Percentiles rank a stretch among this genome's conserved stretches.
Conservation (phyloP, 1,140 invertebrate species). For the Drosophila subobscura region DNA sequence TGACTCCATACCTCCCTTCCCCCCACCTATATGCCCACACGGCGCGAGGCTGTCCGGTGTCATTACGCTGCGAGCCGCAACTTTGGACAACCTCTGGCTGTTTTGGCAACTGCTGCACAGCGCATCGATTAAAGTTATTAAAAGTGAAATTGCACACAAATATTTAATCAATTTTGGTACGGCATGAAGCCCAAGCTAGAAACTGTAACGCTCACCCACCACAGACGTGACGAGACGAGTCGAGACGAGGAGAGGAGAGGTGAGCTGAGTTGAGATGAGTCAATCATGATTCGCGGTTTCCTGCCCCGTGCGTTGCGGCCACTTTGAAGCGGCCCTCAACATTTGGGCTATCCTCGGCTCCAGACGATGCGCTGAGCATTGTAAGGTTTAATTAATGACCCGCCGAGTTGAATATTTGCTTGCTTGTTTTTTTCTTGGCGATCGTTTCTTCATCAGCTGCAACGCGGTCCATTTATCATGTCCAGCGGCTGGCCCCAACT, state of each 20-base stretch:
- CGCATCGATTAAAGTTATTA: constrained; percentile 72
- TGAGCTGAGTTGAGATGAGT: constrained; percentile 3
- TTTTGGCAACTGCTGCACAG: constrained; percentile 40
- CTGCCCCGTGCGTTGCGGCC: constrained; percentile 8
- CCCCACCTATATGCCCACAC: constrained; percentile 1
- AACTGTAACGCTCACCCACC: constrained; percentile 21
- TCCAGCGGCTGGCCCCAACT: constrained; percentile 36
- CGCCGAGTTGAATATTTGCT: constrained; percentile 60
- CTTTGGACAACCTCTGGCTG: neutral
- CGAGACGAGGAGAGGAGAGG: too few relatives aligned
- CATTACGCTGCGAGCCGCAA: constrained; percentile 47
- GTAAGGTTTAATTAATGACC: constrained; percentile 71
- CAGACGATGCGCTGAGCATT: constrained; percentile 25
- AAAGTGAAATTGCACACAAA: constrained; percentile 69
- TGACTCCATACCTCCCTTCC: constrained; percentile 2
- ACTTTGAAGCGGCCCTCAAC: constrained; percentile 8
- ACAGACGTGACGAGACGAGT: too few relatives aligned
- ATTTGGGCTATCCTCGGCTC: neutral
- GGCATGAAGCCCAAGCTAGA: constrained; percentile 28
- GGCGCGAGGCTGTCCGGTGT: neutral
- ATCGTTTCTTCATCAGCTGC: constrained; percentile 50
- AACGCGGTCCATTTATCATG: constrained; percentile 68
- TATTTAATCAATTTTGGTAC: constrained; percentile 66
- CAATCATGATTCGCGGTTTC: constrained; percentile 13
- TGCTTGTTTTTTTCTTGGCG: constrained; percentile 46